phyloP scores from a whole-genome alignment of 2,113 vertebrate genomes.

The Garra rufa region DNA sequence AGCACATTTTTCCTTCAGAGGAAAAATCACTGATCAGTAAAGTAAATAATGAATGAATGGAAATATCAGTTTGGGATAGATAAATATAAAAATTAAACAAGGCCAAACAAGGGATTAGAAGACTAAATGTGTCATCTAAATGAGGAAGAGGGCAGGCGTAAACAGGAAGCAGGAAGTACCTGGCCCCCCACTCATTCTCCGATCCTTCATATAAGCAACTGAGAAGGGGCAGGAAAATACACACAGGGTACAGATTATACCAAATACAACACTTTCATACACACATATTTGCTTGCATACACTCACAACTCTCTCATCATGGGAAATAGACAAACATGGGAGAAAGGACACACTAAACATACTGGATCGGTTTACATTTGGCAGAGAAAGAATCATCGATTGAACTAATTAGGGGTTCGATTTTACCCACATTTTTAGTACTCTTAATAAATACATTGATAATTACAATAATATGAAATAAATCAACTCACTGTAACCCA shows the following conservation, averaged over 20 bases:
- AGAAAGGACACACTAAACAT: constrained; percentile 21
- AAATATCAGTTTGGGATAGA: constrained; percentile 48
- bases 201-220: constrained; percentile 98
- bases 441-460: not conserved
- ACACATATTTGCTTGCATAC: constrained; percentile 36
- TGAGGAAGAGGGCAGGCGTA: constrained; percentile 65
- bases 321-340: constrained; percentile 29
- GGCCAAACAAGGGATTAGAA: constrained; percentile 51
- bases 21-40: constrained; percentile 67
- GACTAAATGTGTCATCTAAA: constrained; percentile 54
- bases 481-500: constrained; percentile 96
- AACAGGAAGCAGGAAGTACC: constrained; percentile 85
- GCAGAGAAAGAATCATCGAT: not conserved
- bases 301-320: not conserved
- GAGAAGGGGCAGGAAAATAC: constrained; percentile 77
- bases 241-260: constrained; percentile 74
- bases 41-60: constrained; percentile 54
- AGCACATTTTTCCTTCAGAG: constrained; percentile 65
- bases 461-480: not conserved
- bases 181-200: constrained; percentile 96
- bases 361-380: not conserved
- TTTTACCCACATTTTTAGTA: not conserved
- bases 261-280: not conserved
- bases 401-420: not conserved
- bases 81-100: constrained; percentile 12